These are phyloP conservation scores for Olivierus martensii DNA, from an alignment of 1,140 invertebrate species.

Conservation along the genomic window DNA sequence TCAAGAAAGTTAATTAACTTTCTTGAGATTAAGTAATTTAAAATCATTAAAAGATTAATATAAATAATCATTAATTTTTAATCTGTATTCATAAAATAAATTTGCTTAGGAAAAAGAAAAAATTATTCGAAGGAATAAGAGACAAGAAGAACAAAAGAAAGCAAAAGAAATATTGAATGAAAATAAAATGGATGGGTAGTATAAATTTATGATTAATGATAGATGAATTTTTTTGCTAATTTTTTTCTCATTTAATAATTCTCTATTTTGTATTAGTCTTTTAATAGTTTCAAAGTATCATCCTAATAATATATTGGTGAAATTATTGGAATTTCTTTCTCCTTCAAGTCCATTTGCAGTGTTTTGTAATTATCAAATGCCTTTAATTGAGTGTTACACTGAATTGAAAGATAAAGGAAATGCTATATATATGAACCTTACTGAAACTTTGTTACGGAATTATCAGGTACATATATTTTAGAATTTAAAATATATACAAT, in stretches of 20 bases:
- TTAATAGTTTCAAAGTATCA: constrained; percentile 69
- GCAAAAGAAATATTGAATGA: constrained; percentile 12
- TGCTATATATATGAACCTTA: constrained; percentile 57
- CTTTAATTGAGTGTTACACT: constrained; percentile 62
- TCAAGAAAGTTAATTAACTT: no score
- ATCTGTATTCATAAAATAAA: no score
- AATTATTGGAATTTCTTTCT: constrained; percentile 54
- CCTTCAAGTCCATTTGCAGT: constrained; percentile 69
- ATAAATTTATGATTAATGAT: no score
- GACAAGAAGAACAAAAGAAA: background rate
- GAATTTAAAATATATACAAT: no score
- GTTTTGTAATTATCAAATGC: constrained; percentile 56
- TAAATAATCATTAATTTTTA: no score
- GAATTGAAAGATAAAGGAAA: constrained; percentile 49
- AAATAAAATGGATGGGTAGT: constrained; percentile 41
- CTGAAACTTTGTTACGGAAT: constrained; percentile 70
- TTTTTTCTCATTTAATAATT: no score
- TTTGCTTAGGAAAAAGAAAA: background rate
- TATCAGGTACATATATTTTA: no score
- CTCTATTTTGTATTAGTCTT: constrained; percentile 35
- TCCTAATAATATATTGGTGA: constrained; percentile 55
- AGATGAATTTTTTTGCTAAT: no score
- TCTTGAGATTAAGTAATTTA: no score
- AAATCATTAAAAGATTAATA: no score
- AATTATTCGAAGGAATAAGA: background rate